Conservation (phyloP, 2,113 vertebrate species). For the Sturnus vulgaris region DNA sequence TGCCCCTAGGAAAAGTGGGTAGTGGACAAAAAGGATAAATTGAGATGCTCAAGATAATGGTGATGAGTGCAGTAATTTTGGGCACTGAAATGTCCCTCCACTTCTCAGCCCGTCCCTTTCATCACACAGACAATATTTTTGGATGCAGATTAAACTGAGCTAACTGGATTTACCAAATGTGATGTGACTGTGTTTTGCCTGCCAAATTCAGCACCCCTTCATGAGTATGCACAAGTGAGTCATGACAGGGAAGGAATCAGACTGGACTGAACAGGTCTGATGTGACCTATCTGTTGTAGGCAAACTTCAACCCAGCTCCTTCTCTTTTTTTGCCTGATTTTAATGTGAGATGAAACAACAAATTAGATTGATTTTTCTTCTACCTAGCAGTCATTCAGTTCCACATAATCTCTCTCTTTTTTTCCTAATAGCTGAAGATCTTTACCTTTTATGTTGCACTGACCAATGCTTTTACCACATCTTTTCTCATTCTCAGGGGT, state of each 20-base stretch:
- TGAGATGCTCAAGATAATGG: background rate
- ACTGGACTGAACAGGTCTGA: background rate
- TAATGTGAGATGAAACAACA: background rate
- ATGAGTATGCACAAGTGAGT: background rate
- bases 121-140: background rate
- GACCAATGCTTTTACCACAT: background rate
- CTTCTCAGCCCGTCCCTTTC: background rate
- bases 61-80: background rate
- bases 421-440: background rate
- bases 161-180: slow-evolving; percentile 27
- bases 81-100: background rate
- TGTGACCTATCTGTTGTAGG: background rate
- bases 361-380: background rate
- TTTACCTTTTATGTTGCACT: background rate
- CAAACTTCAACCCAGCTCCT: background rate
- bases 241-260: background rate
- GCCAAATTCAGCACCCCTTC: slow-evolving; percentile 30
- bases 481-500: background rate
- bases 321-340: background rate
- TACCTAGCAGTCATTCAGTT: background rate
- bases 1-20: background rate
- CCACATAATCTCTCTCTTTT: background rate
- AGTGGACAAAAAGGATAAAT: background rate
- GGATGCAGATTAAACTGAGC: slow-evolving; percentile 37
- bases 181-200: slow-evolving; percentile 26